phyloP scores from a whole-genome alignment of 2,888 invertebrate genomes.

The Hydrotaea cyrtoneurina region DNA sequence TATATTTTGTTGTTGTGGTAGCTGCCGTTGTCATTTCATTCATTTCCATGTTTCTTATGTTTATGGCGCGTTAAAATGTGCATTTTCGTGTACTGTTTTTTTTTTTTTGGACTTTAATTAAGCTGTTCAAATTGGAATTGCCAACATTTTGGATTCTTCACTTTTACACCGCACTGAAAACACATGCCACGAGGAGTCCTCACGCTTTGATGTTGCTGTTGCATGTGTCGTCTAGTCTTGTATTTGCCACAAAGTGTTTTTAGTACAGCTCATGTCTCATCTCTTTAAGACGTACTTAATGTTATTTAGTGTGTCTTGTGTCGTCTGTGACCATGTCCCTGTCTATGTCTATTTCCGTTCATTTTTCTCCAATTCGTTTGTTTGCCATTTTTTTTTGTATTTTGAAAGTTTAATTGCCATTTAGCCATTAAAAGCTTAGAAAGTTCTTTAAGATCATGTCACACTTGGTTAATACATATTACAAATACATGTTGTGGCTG shows the following conservation, averaged over 20 bases:
- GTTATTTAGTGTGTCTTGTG: neutral
- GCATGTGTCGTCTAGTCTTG: neutral
- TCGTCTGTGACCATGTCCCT: conserved; percentile 11
- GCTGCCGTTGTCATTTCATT: neutral
- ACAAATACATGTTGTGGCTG: neutral
- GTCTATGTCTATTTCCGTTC: neutral
- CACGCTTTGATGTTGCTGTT: neutral
- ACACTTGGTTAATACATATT: conserved; percentile 20
- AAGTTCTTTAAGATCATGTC: conserved; percentile 62
- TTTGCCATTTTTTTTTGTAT: neutral
- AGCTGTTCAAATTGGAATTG: conserved; percentile 44
- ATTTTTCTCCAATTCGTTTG: neutral
- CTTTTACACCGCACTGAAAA: neutral
- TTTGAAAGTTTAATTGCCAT: conserved; percentile 46
- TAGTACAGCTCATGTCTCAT: conserved; percentile 1
- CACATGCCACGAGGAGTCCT: neutral
- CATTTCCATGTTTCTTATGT: conserved; percentile 30
- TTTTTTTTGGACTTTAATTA: too few relatives aligned
- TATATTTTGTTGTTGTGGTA: neutral
- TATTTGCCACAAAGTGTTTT: conserved; percentile 3
- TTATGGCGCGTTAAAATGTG: conserved; percentile 40
- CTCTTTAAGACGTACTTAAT: conserved; percentile 30
- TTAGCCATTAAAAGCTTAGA: conserved; percentile 62
- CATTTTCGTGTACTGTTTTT: conserved; percentile 19
- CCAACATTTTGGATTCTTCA: conserved; percentile 29